Evolutionary conservation across 2,888 invertebrate genomes (phyloP).

Genomic region (Alviniconcha strummeri): DNA sequence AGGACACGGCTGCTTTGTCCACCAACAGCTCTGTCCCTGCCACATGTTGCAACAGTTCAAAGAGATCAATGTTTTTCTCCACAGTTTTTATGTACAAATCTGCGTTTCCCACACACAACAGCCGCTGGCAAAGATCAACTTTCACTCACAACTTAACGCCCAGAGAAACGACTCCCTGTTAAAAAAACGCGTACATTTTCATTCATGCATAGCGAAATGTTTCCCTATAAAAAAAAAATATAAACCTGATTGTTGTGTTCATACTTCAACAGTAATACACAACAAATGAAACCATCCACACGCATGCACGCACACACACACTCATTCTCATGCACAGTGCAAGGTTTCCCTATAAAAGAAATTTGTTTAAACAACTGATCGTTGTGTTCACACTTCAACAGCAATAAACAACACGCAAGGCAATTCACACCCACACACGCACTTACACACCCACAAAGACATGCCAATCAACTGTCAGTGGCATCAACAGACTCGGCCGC

Average conservation of each 20-base stretch:
- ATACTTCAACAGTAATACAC: background rate
- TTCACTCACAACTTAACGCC: too few species aligned
- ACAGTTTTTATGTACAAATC: too few species aligned
- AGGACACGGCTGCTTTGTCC: too few species aligned
- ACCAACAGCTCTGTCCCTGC: too few species aligned
- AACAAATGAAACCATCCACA: background rate
- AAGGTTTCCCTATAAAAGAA: background rate
- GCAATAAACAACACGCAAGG: background rate
- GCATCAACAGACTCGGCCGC: background rate
- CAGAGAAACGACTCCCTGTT: too few species aligned
- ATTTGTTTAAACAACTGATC: too few species aligned
- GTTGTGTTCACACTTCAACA: background rate
- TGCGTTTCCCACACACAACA: too few species aligned
- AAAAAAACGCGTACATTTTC: background rate
- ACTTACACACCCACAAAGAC: background rate
- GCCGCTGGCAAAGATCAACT: too few species aligned
- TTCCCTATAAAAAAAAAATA: background rate
- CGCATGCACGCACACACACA: slow-evolving; percentile 10
- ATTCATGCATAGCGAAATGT: background rate
- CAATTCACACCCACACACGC: background rate
- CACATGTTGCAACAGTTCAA: too few species aligned
- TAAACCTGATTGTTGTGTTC: too few species aligned
- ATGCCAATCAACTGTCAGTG: background rate
- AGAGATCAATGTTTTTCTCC: too few species aligned
- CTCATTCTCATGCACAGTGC: background rate